Evolutionary conservation across 2,797 vertebrate species (phyloP).

Genomic region (Girardinus metallicus): DNA sequence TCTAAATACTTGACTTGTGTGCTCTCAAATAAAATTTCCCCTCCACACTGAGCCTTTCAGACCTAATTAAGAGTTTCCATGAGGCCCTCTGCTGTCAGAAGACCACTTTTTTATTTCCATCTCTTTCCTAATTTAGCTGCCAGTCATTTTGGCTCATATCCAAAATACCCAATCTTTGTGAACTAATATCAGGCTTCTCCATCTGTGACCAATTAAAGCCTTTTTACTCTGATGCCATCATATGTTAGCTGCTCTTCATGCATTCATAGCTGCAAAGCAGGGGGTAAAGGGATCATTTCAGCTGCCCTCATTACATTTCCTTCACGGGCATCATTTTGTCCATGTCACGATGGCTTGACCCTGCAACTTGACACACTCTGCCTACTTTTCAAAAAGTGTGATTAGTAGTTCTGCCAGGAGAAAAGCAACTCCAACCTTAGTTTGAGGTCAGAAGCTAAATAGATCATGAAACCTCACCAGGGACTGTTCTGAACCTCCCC

Average conservation of each 20-base stretch:
- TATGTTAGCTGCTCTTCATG: neutral
- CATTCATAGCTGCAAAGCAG: neutral
- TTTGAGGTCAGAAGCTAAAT: conserved; percentile 11
- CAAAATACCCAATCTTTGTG: neutral
- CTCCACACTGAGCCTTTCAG: neutral
- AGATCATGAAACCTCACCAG: neutral
- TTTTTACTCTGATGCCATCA: conserved; percentile 4
- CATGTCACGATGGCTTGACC: neutral
- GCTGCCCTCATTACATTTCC: conserved; percentile 18
- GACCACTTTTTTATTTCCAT: neutral
- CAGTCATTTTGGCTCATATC: conserved; percentile 2
- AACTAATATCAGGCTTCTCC: conserved; percentile 1
- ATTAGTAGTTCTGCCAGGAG: conserved; percentile 1
- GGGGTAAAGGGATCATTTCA: neutral
- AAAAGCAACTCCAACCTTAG: conserved; percentile 1
- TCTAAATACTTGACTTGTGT: neutral
- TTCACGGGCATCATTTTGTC: neutral
- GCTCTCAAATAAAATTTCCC: neutral
- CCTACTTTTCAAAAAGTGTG: conserved; percentile 6
- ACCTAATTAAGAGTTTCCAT: neutral
- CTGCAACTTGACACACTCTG: neutral
- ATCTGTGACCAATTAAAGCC: conserved; percentile 1
- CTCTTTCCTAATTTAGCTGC: neutral
- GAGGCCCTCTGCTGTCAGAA: neutral
- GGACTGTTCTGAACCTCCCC: neutral